Evolutionary conservation across 2,797 vertebrate species (phyloP).

Genomic region (Phaenicophaeus curvirostris): DNA sequence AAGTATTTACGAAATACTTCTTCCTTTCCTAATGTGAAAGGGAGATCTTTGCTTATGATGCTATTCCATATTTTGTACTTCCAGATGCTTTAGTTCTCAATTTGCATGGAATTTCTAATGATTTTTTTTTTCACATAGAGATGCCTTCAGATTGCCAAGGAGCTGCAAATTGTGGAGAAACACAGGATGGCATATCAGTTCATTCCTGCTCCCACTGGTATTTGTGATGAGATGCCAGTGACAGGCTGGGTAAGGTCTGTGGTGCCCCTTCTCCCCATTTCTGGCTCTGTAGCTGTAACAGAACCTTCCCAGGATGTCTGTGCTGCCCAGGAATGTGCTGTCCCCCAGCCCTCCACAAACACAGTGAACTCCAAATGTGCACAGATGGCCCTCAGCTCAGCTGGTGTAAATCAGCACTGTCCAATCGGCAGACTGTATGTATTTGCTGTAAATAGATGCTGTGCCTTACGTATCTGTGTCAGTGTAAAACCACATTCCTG

Average conservation of each 20-base stretch:
- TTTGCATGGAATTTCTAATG: background rate
- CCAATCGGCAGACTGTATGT: background rate
- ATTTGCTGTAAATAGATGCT: background rate
- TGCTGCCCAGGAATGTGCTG: background rate
- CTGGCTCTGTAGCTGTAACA: background rate
- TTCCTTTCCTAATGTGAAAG: background rate
- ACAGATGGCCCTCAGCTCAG: background rate
- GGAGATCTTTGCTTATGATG: background rate
- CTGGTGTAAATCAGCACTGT: background rate
- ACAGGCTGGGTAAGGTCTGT: background rate
- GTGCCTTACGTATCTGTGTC: background rate
- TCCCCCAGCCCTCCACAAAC: background rate
- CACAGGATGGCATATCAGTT: background rate
- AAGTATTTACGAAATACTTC: background rate
- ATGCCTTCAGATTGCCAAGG: background rate
- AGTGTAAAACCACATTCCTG: background rate
- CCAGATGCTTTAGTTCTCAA: fast-evolving
- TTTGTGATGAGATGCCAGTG: background rate
- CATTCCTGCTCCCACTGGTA: background rate
- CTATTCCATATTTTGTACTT: background rate
- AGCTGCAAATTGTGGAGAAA: background rate
- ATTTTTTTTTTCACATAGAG: background rate
- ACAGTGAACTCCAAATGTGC: background rate
- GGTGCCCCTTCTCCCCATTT: background rate
- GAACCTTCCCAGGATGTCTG: background rate